phyloP scores from a whole-genome alignment of 2,797 vertebrate genomes.

The Neopelma chrysocephalum region DNA sequence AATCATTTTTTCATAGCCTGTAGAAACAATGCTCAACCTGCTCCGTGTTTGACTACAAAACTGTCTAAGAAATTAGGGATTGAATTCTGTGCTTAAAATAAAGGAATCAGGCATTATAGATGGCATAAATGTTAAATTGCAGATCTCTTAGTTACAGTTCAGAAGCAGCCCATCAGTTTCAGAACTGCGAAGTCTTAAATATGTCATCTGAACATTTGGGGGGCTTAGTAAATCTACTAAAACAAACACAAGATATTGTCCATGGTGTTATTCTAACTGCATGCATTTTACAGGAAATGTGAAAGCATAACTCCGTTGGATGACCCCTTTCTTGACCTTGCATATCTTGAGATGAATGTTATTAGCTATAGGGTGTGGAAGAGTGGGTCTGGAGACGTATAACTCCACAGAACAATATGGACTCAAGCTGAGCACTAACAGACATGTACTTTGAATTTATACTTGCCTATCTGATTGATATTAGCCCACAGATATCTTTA shows the following conservation, averaged over 20 bases:
- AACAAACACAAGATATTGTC: background rate
- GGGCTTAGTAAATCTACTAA: background rate
- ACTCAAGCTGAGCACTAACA: background rate
- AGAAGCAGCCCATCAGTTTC: background rate
- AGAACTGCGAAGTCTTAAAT: background rate
- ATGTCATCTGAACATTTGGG: background rate
- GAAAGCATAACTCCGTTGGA: background rate
- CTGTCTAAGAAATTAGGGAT: background rate
- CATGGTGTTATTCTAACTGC: background rate
- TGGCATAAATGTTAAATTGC: background rate
- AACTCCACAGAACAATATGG: background rate
- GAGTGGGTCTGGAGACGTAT: background rate
- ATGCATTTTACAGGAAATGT: background rate
- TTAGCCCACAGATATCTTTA: background rate
- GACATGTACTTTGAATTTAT: background rate
- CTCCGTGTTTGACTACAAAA: background rate
- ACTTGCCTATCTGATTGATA: background rate
- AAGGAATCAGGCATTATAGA: background rate
- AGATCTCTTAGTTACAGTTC: background rate
- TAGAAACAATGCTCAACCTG: background rate
- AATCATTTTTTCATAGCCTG: background rate
- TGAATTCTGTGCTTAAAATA: background rate
- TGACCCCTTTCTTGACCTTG: background rate
- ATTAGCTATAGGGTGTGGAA: background rate
- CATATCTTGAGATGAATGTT: background rate